Base-by-base conservation (phyloP, 2,888 invertebrate genomes). In the Encarsia formosa region DNA sequence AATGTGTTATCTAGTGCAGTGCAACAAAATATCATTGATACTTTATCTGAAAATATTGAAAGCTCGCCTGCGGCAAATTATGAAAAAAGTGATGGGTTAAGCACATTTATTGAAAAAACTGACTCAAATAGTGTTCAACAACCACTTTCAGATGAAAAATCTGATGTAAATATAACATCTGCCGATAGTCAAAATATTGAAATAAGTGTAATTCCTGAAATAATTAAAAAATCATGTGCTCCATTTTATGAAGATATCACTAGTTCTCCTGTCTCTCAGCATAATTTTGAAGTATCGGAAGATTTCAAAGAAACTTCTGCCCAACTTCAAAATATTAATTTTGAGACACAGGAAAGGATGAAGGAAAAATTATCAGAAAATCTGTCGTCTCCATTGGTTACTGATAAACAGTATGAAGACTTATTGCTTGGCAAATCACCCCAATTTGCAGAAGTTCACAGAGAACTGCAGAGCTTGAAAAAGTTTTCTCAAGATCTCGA, bases 201-300 rank as follows among this genome's bases (percentile, higher is more conserved):
- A n/a, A n/a, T n/a, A n/a, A n/a, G n/a, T n/a, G n/a, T n/a, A n/a
- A 8, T 20, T 26, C 34, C 15, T 16, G 52, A 53, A 31, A n/a
- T 38, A 19, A 11, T 50, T 1, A 50, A 18, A 34, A 54, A 50
- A 15, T 34, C 40, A 13, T 47, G 34, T 16, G 39, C 35, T 23
- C 54, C 54, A 2, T 24, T 39, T 11, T 50, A 54, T 8, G 54
- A 54, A 35, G 54, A 54, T 15, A 54, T 54, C 20, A 50, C 54
- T 1, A 54, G 47, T 47, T 54, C 54, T 19, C 43, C 54, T 1
- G 22, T 26, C 39, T 39, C 50, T 22, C 54, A 50, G 11, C 2
- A 23, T 4, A 41, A 54, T 1, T 41, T 23, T n/a, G 54, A 47
- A 13, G 19, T 19, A 4, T 41, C 44, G 6, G 24, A 11, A 15